phyloP scores from a whole-genome alignment of 2,888 invertebrate species.

The Yponomeuta cagnagella region DNA sequence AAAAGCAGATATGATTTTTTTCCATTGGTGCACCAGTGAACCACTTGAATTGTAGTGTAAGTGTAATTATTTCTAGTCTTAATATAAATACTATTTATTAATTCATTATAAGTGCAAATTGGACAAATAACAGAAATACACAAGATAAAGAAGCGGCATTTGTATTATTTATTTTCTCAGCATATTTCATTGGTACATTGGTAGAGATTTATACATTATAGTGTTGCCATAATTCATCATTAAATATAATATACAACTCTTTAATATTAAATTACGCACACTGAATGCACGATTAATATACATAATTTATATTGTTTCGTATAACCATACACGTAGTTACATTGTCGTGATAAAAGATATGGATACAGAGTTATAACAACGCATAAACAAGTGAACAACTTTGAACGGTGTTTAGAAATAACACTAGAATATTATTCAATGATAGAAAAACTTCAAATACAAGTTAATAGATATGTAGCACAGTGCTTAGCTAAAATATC shows the following conservation, averaged over 20 bases:
- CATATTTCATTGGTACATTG: conserved; percentile 74
- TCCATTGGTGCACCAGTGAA: too few relatives aligned
- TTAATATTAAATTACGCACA: conserved; percentile 67
- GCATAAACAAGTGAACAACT: conserved; percentile 74
- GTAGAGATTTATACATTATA: conserved; percentile 65
- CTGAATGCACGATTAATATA: conserved; percentile 68
- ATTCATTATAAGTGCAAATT: neutral
- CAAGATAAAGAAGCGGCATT: conserved; percentile 73
- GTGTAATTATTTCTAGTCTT: neutral
- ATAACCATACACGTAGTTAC: conserved; percentile 66
- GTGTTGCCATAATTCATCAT: conserved; percentile 57
- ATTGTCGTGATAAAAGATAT: conserved; percentile 67
- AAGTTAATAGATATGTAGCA: conserved; percentile 70
- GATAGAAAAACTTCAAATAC: conserved; percentile 64
- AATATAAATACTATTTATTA: neutral
- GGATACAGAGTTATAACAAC: conserved; percentile 70
- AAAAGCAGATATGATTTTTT: too few relatives aligned
- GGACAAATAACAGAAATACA: conserved; percentile 40
- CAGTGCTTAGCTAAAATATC: conserved; percentile 60
- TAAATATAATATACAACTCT: conserved; percentile 68
- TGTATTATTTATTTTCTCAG: conserved; percentile 72
- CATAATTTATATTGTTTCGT: conserved; percentile 61
- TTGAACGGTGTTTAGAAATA: conserved; percentile 65
- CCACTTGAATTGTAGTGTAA: too few relatives aligned
- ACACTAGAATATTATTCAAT: conserved; percentile 66